phyloP scores from a whole-genome alignment of 2,888 invertebrate genomes.

The Rhamnusium bicolor region DNA sequence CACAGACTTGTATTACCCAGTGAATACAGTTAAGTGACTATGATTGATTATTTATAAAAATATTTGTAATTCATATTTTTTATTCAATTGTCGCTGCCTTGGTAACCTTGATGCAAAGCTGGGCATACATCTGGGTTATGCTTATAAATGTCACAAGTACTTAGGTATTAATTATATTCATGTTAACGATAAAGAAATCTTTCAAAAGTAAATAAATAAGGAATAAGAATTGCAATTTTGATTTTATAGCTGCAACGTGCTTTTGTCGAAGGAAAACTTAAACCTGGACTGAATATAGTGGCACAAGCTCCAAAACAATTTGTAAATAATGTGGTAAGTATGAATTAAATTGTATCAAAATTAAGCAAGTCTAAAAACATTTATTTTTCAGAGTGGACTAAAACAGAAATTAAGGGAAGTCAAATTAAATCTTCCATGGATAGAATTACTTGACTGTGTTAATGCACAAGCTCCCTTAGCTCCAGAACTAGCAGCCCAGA shows the following conservation, averaged over 20 bases:
- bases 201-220: no score
- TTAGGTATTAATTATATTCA: no score
- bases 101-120: no score
- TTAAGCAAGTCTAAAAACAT: neutral
- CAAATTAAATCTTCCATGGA: conserved; percentile 84
- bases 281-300: conserved; percentile 88
- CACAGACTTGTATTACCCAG: no score
- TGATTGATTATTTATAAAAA: no score
- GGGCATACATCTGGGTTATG: no score
- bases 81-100: no score
- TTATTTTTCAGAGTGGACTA: conserved; percentile 74
- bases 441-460: conserved; percentile 87
- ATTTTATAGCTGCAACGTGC: conserved; percentile 88
- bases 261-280: conserved; percentile 86
- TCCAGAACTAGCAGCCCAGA: conserved; percentile 85
- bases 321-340: conserved; percentile 84
- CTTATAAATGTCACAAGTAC: no score
- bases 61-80: no score
- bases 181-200: no score
- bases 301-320: conserved; percentile 74
- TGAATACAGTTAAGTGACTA: no score
- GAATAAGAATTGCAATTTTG: conserved; percentile 18
- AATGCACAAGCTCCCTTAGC: conserved; percentile 87
- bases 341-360: conserved; percentile 35
- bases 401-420: conserved; percentile 82